Base-by-base conservation (phyloP, 2,888 invertebrate genomes). In the Drosophila eohydei region DNA sequence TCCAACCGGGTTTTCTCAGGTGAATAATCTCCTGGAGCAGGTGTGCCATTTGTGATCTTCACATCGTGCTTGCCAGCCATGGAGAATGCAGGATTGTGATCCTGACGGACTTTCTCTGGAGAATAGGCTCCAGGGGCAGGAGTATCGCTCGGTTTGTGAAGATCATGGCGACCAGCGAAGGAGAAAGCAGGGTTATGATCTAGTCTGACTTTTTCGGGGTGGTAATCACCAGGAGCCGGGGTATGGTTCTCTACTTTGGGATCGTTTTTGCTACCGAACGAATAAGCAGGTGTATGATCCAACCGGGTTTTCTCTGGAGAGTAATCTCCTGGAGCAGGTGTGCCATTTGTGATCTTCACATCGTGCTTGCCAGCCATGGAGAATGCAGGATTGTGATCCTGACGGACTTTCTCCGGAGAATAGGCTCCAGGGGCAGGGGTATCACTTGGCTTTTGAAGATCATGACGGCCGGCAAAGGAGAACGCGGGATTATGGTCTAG, bases 81-180 rank as follows among this genome's bases (percentile, higher is more conserved):
- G 28, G 93, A 93, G 80, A 93, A 95, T 63, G 94, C 92, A 1
- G 94, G 94, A 16, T 94, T 92, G 52, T 93, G 90, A 88, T 94
- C 94, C 26, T 93, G 80, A 8, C 93, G 93, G 5, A 91, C 87
- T 72, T 94, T 94, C 83, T 94, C 94, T 1, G 94, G 93, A 41
- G 88, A 95, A 89, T 95, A 95, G 3, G 94, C 93, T 68, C 95
- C 95, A 21, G 95, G 96, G 83, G 95, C 95, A 78, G 96, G 96
- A 12, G 94, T 94, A 58, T 94, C 94, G 52, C 92, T 94, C 1
- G 93, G 93, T 81, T 94, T 95, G 2, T 93, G 93, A 30, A 92
- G 76, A 34, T 93, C 92, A 4, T 94, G 93, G 83, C 94, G 95
- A 6, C 94, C 92, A 40, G 94, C 94, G 69, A 96, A 94, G 44